These are phyloP conservation scores for Pseudomyrmex concolor DNA, from an alignment of 1,140 invertebrate genomes.

Conservation along the genomic window DNA sequence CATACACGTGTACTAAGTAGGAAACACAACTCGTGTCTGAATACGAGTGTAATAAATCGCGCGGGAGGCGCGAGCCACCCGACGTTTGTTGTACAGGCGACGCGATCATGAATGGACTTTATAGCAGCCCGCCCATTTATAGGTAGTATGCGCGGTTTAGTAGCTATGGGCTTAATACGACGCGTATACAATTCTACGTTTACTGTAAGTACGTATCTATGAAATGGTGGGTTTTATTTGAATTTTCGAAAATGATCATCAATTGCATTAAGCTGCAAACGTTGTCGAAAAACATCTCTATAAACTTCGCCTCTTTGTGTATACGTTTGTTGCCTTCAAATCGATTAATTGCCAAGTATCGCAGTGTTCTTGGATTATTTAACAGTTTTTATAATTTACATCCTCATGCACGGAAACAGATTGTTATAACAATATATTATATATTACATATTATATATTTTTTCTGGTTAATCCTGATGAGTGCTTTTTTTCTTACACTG, in stretches of 20 bases:
- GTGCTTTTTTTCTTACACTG: too few relatives aligned
- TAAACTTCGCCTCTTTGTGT: neutral
- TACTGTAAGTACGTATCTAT: slow-evolving; percentile 69
- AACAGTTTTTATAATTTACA: neutral
- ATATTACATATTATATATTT: too few relatives aligned
- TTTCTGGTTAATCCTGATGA: too few relatives aligned
- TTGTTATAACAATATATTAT: neutral
- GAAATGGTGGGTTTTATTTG: slow-evolving; percentile 60
- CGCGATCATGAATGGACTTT: slow-evolving; percentile 81
- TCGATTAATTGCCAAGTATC: slow-evolving; percentile 74
- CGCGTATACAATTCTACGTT: slow-evolving; percentile 73
- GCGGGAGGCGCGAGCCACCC: slow-evolving; percentile 71
- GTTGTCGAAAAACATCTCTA: neutral
- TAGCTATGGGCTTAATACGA: slow-evolving; percentile 74
- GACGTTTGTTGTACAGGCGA: slow-evolving; percentile 73
- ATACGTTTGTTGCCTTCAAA: neutral
- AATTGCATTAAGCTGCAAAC: slow-evolving; percentile 17
- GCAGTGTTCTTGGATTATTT: neutral
- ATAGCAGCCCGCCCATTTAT: slow-evolving; percentile 76
- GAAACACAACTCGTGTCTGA: slow-evolving; percentile 58
- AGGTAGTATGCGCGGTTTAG: slow-evolving; percentile 76
- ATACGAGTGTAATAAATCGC: slow-evolving; percentile 70
- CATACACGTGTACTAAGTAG: slow-evolving; percentile 44
- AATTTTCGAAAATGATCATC: slow-evolving; percentile 42
- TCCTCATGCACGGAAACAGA: neutral